phyloP scores from a whole-genome alignment of 2,113 vertebrate genomes.

The Actenoides lindsayi region DNA sequence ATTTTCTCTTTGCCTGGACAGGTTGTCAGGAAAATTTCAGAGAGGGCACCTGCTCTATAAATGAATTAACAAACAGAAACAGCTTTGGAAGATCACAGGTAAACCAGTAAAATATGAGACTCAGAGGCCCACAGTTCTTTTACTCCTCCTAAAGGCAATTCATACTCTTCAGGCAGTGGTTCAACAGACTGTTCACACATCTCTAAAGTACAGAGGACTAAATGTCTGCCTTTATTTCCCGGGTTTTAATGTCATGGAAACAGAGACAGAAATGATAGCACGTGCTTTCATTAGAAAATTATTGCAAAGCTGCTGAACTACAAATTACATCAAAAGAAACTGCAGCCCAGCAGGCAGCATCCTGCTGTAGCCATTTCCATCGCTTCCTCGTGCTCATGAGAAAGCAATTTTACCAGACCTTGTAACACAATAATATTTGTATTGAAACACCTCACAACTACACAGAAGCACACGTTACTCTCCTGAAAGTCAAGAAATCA shows the following conservation, averaged over 20 bases:
- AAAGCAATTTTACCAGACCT: not conserved
- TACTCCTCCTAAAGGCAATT: not conserved
- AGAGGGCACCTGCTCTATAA: not conserved
- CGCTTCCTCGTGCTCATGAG: not conserved
- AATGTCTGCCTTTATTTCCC: constrained; percentile 30
- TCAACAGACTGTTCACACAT: not conserved
- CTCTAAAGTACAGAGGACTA: constrained; percentile 7
- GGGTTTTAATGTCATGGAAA: not conserved
- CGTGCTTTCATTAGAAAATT: not conserved
- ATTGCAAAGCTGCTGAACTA: not conserved
- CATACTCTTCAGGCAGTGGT: not conserved
- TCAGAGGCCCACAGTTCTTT: not conserved
- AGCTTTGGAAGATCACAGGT: not conserved
- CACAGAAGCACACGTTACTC: not conserved
- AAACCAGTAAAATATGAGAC: not conserved
- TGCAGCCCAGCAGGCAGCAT: not conserved
- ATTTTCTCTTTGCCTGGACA: not conserved
- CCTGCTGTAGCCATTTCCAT: not conserved
- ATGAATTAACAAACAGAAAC: not conserved
- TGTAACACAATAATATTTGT: not conserved
- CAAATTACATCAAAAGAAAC: not conserved
- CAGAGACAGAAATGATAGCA: not conserved
- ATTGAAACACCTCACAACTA: not conserved
- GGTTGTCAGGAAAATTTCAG: not conserved
- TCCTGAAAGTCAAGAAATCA: not conserved